Evolutionary conservation across 2,113 vertebrate genomes (phyloP), one percentile per base, ranked within the genome.

Genomic region (Panthera uncia): DNA sequence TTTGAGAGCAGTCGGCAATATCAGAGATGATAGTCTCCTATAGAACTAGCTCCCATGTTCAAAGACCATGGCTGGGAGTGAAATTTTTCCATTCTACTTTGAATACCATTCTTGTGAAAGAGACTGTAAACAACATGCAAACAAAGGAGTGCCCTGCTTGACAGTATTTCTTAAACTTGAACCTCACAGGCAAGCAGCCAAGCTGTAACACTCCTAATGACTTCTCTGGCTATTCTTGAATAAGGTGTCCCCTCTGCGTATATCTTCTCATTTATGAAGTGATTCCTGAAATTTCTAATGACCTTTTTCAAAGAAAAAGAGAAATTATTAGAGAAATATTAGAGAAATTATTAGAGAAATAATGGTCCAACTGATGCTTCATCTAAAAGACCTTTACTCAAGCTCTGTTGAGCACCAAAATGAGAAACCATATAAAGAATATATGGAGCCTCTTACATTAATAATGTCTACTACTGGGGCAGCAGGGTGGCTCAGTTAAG

Each of bases 11-110:
- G 99, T 98, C 99, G 99, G 98, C 99, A 99, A 97, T 99, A 99
- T 98, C 99, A 99, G 98, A 99, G 99, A 98, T 99, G 99, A 98
- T 99, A 99, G 98, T 99, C 99, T 98, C 99, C 99, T 98, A 99
- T 99, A 98, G 99, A 99, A 99, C 99, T 99, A 98, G 99, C 99
- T 94, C 99, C 99, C 98, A 99, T 99, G 99, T 99, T 99, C 99
- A 99, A 99, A 98, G 99, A 99, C 99, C 99, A 99, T 97, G 99
- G 99, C 78, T 99, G 99, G 99, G 99, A 99, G 33, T 23, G 5
- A 91, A 88, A 89, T 27, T 33, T 93, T 97, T 84, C 66, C 95
- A 81, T 95, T 98, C 92, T 95, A 19, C 68, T 98, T 86, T 97
- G 97, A 98, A 97, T 96, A 97, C 57, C 91, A 89, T 79, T 98